Conservation (phyloP, 2,797 vertebrate genomes). For the Poecilia wingei region DNA sequence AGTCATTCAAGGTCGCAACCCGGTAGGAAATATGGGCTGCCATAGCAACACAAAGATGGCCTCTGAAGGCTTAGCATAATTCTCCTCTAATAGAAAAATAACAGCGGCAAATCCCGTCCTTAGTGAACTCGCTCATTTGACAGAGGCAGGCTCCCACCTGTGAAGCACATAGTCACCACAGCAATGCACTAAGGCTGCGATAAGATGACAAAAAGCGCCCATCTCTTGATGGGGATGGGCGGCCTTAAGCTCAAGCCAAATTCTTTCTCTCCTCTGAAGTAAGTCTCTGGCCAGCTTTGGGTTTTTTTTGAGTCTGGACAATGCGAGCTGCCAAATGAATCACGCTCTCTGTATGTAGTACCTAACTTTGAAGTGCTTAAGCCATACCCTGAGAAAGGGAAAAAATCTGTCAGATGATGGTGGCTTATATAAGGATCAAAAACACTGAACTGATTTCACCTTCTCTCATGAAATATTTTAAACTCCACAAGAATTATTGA, state of each 20-base stretch:
- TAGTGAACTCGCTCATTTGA: conserved; percentile 93
- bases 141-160: conserved; percentile 90
- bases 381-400: conserved; percentile 57
- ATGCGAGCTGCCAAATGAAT: conserved; percentile 78
- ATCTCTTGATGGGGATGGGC: conserved; percentile 80
- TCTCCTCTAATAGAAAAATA: conserved; percentile 98
- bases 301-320: conserved; percentile 71
- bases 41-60: conserved; percentile 99
- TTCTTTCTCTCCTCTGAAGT: conserved; percentile 76
- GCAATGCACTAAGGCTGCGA: conserved; percentile 80
- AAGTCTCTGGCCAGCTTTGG: conserved; percentile 75
- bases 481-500: conserved; percentile 21
- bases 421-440: conserved; percentile 54
- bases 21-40: conserved; percentile 98
- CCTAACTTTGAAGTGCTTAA: conserved; percentile 76
- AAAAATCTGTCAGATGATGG: conserved; percentile 37
- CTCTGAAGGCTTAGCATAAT: conserved; percentile 97
- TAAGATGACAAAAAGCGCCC: conserved; percentile 77
- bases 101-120: conserved; percentile 96
- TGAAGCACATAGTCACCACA: conserved; percentile 87
- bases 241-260: conserved; percentile 78
- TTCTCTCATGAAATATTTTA: conserved; percentile 30
- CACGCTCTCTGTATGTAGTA: conserved; percentile 64
- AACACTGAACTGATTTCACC: conserved; percentile 44
- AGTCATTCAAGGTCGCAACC: conserved; percentile 98